These are phyloP conservation scores for Tachycineta bicolor DNA, from an alignment of 2,113 vertebrate genomes.

Conservation along the genomic window DNA sequence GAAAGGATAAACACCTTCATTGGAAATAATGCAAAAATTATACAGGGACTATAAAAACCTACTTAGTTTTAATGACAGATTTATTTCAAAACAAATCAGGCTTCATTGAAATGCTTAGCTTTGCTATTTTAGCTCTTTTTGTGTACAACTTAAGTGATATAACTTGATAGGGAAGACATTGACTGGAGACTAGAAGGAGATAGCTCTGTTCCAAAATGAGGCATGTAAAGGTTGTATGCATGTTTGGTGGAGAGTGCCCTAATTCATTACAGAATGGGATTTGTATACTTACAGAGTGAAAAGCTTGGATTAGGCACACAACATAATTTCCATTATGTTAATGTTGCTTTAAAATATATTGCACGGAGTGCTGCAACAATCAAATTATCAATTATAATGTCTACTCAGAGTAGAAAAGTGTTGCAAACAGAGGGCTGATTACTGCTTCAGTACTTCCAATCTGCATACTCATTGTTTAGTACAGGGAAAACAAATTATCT, in stretches of 20 bases:
- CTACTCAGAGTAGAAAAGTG: constrained; percentile 84
- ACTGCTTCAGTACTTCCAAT: constrained; percentile 89
- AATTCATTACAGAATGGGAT: constrained; percentile 50
- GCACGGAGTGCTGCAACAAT: constrained; percentile 83
- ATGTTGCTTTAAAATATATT: constrained; percentile 89
- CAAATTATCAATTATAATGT: constrained; percentile 91
- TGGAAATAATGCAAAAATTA: neutral
- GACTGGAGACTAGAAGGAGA: neutral
- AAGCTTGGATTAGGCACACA: constrained; percentile 81
- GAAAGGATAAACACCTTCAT: neutral
- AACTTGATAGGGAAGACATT: neutral
- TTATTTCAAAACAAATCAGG: neutral
- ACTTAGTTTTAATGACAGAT: neutral
- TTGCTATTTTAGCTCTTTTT: neutral
- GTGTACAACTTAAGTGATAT: neutral
- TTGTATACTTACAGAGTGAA: constrained; percentile 71
- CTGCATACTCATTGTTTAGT: constrained; percentile 93
- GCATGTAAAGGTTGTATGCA: neutral
- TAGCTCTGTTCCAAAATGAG: neutral
- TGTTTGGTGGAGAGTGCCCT: constrained; percentile 2
- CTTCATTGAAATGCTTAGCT: neutral
- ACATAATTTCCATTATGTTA: constrained; percentile 88
- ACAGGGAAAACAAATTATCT: constrained; percentile 98
- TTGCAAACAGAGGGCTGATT: constrained; percentile 87
- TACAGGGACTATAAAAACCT: neutral